These are phyloP conservation scores for Anadara kagoshimensis DNA, from an alignment of 1,140 invertebrate genomes.

Conservation along the genomic window DNA sequence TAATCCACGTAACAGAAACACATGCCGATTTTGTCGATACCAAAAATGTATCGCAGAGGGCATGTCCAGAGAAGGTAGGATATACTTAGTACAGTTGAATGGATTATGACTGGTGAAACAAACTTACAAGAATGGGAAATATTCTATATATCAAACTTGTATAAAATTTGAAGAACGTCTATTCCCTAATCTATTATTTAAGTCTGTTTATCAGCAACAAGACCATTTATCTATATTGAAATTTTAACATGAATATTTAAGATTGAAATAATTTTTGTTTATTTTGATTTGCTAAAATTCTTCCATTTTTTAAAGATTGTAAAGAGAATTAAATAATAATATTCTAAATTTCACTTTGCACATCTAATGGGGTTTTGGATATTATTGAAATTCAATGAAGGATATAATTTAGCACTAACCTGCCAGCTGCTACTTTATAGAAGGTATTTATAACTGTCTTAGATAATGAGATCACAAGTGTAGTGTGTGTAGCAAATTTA, in stretches of 20 bases:
- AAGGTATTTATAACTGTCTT: not conserved
- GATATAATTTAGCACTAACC: too few relatives aligned
- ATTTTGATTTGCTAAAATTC: too few relatives aligned
- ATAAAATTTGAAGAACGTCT: too few relatives aligned
- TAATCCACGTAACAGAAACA: slow-evolving; percentile 96
- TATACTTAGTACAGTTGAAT: too few relatives aligned
- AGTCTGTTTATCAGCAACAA: not conserved
- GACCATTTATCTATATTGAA: too few relatives aligned
- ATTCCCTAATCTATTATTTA: not conserved
- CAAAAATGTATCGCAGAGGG: slow-evolving; percentile 93
- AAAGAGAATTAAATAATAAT: too few relatives aligned
- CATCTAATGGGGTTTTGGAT: not conserved
- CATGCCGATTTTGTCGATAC: slow-evolving; percentile 94
- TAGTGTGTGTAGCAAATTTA: not conserved
- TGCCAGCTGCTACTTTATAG: too few relatives aligned
- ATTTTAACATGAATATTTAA: too few relatives aligned
- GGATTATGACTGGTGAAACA: too few relatives aligned
- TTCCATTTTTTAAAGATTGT: too few relatives aligned
- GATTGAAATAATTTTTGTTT: too few relatives aligned
- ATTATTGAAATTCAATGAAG: not conserved
- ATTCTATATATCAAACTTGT: not conserved
- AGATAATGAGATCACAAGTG: not conserved
- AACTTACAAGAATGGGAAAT: not conserved
- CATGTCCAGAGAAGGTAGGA: slow-evolving; percentile 82
- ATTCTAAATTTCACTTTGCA: too few relatives aligned